Evolutionary conservation across 2,888 invertebrate species (phyloP), one percentile per base, ranked within the genome.

Genomic region (Drosophila atripex): DNA sequence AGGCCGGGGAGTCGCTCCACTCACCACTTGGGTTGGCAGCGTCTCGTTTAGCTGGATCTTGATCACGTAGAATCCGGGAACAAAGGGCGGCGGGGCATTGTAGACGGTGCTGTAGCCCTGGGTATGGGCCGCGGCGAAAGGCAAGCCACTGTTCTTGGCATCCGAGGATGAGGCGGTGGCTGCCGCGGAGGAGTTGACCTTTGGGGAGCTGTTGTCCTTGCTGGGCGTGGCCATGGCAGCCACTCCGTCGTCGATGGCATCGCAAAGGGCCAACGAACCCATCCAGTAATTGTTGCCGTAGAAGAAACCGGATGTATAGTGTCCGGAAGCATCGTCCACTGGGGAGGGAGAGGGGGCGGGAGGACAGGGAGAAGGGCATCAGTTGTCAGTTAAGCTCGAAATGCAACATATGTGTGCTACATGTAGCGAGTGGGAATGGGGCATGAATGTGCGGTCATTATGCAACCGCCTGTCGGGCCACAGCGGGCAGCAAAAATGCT

Each of bases 221-320:
- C 41, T 43, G 59, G 18, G 41, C 0, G 43, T 53, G 16, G 23
- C 61, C 50, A 53, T 70, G 53, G 57, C 41, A 14, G 55, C 21
- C 35, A 14, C n/a, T 35, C 64, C 71, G 9, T 91, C 89, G 75
- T 93, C 93, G 71, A 95, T 94, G 77, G 94, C 92, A 75, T 94
- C 93, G 90, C 96, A 96, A 35, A 95, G 93, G 78, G 94, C 94
- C 63, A 94, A 93, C 0, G 96, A 96, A 58, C 96, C 96, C 66
- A 95, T 94, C 95, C 95, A 96, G 91, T 95, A 96, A 90, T 95
- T 94, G 91, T 96, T 96, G 61, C 96, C 96, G 93, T 95, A 96
- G 92, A 95, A 95, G 93, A 95, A 95, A 91, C 95, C 95, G 1
- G 95, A 94, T 12, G 95, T 94, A 90, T 96, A 96, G 72, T 95